Conservation (phyloP, 2,113 vertebrate species). For the Odocoileus hemionus region DNA sequence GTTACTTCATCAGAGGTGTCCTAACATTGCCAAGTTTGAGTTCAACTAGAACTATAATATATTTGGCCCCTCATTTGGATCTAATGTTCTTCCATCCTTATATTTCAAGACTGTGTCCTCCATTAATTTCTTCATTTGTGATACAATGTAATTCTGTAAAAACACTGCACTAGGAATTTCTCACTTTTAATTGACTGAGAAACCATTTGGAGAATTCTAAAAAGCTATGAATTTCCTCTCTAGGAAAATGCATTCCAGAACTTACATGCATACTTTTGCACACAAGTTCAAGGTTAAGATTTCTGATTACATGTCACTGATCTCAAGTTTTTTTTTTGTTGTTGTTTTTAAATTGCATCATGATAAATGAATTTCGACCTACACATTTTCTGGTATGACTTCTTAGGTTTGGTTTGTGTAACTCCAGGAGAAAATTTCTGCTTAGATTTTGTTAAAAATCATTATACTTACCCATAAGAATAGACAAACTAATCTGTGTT, state of each 20-base stretch:
- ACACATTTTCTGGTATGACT: neutral
- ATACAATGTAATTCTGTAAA: neutral
- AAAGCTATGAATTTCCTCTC: neutral
- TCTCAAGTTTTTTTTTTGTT: neutral
- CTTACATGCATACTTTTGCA: neutral
- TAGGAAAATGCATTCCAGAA: neutral
- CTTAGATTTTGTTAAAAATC: neutral
- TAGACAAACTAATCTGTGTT: neutral
- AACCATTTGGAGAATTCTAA: neutral
- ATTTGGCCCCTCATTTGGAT: rapidly evolving
- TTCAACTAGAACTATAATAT: neutral
- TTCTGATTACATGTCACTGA: neutral
- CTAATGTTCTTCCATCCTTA: neutral
- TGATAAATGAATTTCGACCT: neutral
- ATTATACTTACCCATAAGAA: neutral
- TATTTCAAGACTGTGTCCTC: neutral
- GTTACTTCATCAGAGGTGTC: neutral
- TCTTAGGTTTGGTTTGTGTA: neutral
- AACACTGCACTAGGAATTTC: neutral
- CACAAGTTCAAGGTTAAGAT: neutral
- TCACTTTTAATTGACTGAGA: neutral
- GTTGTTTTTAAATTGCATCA: neutral
- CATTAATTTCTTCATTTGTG: neutral
- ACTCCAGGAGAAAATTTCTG: neutral
- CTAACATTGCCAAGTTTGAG: neutral